phyloP scores from a whole-genome alignment of 1,140 invertebrate genomes.

The Musca vetustissima region DNA sequence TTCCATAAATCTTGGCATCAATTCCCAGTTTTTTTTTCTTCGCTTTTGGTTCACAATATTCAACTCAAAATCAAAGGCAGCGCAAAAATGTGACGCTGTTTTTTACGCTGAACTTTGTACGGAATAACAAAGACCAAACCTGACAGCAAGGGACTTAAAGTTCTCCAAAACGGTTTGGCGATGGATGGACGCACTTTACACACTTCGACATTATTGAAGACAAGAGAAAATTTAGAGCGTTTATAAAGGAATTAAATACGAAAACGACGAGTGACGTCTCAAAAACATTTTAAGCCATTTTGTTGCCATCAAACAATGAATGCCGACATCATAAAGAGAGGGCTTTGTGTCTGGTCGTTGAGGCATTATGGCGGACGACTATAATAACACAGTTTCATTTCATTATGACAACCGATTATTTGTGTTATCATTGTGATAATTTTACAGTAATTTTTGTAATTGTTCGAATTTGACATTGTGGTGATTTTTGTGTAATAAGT shows the following conservation, averaged over 20 bases:
- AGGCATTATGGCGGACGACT: background rate
- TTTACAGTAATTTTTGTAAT: slow-evolving; percentile 24
- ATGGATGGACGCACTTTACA: too few species aligned
- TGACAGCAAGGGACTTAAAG: slow-evolving; percentile 20
- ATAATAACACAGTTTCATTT: background rate
- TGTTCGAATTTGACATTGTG: slow-evolving; percentile 28
- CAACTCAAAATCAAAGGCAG: too few species aligned
- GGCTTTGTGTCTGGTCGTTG: background rate
- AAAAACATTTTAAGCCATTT: slow-evolving; percentile 23
- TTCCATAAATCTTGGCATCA: slow-evolving; percentile 24
- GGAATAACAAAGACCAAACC: background rate
- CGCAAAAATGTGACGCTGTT: too few species aligned
- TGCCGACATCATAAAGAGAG: slow-evolving; percentile 14
- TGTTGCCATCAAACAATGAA: slow-evolving; percentile 11
- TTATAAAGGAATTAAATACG: slow-evolving; percentile 9
- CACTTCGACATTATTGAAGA: slow-evolving; percentile 2
- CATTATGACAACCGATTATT: slow-evolving; percentile 5
- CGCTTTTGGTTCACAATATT: slow-evolving; percentile 3
- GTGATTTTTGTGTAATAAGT: slow-evolving; percentile 29
- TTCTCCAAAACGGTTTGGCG: background rate
- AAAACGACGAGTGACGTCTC: slow-evolving; percentile 10
- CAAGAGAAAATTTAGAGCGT: slow-evolving; percentile 18
- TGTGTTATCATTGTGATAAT: slow-evolving; percentile 18
- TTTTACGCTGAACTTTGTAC: background rate
- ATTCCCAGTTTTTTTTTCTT: background rate